phyloP scores from a whole-genome alignment of 2,113 vertebrate genomes.

The Rallus limicola region DNA sequence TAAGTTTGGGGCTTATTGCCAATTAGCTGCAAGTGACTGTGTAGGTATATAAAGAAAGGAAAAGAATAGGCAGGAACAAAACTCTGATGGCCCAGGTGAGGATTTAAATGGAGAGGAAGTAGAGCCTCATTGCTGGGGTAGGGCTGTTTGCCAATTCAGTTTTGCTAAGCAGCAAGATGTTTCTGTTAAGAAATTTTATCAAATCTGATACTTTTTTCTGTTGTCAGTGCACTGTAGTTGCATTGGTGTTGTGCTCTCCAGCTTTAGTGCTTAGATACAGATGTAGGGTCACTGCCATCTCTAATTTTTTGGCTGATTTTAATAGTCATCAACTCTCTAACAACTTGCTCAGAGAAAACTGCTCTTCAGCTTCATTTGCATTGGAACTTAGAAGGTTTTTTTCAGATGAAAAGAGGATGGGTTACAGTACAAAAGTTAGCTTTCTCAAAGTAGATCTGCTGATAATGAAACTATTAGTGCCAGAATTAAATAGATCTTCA shows the following conservation, averaged over 20 bases:
- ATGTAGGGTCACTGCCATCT: neutral
- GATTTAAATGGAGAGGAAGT: neutral
- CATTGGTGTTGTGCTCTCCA: neutral
- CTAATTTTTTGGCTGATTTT: neutral
- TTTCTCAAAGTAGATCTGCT: neutral
- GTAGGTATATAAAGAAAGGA: neutral
- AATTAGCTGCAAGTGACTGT: neutral
- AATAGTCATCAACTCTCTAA: neutral
- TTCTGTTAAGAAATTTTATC: neutral
- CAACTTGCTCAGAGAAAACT: neutral
- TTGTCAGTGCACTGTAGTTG: neutral
- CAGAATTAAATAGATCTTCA: neutral
- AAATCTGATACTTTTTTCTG: neutral
- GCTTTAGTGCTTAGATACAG: neutral
- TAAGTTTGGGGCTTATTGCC: neutral
- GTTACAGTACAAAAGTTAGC: neutral
- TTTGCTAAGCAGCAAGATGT: neutral
- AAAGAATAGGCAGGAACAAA: neutral
- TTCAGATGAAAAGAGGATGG: neutral
- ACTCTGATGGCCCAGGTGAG: neutral
- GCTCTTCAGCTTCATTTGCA: neutral
- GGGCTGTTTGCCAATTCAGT: neutral
- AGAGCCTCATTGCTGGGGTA: neutral
- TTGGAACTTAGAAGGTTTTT: neutral
- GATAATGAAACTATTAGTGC: neutral